These are phyloP conservation scores for Zosterops hypoxanthus DNA, from an alignment of 2,113 vertebrate genomes.

Conservation along the genomic window DNA sequence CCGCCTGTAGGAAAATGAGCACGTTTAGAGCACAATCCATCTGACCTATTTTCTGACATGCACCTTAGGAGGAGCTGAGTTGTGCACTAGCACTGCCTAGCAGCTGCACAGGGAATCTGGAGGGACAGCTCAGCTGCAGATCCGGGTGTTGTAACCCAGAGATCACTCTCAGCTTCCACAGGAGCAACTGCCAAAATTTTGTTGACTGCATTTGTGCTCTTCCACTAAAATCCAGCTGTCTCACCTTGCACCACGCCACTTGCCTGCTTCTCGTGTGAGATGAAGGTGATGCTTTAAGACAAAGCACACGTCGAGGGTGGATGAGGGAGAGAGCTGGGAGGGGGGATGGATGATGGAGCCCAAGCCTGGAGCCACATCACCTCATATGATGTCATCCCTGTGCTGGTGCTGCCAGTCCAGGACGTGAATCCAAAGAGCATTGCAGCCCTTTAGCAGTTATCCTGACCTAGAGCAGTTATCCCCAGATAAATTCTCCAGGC, in stretches of 20 bases:
- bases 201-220: background rate
- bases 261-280: background rate
- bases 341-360: background rate
- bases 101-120: background rate
- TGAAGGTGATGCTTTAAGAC: background rate
- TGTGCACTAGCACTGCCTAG: background rate
- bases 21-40: background rate
- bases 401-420: background rate
- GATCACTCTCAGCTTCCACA: background rate
- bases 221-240: background rate
- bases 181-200: background rate
- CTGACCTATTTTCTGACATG: slow-evolving; percentile 59
- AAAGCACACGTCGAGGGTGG: background rate
- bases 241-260: background rate
- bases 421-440: background rate
- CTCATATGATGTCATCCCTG: background rate
- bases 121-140: background rate
- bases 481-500: background rate
- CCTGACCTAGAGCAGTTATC: background rate
- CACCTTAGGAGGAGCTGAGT: slow-evolving; percentile 15
- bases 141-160: fast-evolving
- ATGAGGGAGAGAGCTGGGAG: background rate
- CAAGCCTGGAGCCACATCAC: background rate
- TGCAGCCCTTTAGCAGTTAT: background rate
- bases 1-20: slow-evolving; percentile 1